These are phyloP conservation scores for Rhabdomys dilectus DNA, from an alignment of 2,113 vertebrate species.

Conservation along the genomic window DNA sequence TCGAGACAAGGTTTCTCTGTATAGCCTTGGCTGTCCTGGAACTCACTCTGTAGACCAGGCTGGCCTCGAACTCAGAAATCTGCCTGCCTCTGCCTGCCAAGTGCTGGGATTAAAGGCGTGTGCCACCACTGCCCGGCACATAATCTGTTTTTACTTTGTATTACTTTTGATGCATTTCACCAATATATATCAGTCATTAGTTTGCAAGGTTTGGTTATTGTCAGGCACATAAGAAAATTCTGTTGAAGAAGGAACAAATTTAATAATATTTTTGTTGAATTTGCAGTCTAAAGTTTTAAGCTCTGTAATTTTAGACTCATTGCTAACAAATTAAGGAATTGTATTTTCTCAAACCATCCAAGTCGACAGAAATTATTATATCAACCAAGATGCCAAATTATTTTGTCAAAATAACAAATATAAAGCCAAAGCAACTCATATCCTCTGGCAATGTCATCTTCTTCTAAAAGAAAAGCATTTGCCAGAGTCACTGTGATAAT, in stretches of 20 bases:
- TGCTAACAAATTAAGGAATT: background rate
- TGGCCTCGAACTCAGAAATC: too few species aligned
- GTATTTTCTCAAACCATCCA: background rate
- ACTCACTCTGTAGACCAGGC: too few species aligned
- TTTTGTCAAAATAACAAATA: conserved; percentile 14
- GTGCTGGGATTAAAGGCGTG: too few species aligned
- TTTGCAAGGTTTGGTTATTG: background rate
- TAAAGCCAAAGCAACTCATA: background rate
- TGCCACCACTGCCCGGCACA: too few species aligned
- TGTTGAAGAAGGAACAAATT: background rate
- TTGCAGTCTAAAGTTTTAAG: background rate
- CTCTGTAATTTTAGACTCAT: background rate
- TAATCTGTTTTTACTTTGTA: background rate
- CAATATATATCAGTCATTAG: background rate
- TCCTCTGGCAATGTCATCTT: background rate
- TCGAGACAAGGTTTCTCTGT: too few species aligned
- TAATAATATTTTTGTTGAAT: background rate
- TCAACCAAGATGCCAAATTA: background rate
- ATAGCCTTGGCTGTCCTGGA: too few species aligned
- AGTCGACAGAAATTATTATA: background rate
- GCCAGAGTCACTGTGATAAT: background rate
- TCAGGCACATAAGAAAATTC: background rate
- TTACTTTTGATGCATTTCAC: background rate
- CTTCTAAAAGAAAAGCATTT: background rate
- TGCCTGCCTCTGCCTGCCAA: too few species aligned